These are phyloP conservation scores for Bufo gargarizans DNA, from an alignment of 2,113 vertebrate genomes.

Conservation along the genomic window DNA sequence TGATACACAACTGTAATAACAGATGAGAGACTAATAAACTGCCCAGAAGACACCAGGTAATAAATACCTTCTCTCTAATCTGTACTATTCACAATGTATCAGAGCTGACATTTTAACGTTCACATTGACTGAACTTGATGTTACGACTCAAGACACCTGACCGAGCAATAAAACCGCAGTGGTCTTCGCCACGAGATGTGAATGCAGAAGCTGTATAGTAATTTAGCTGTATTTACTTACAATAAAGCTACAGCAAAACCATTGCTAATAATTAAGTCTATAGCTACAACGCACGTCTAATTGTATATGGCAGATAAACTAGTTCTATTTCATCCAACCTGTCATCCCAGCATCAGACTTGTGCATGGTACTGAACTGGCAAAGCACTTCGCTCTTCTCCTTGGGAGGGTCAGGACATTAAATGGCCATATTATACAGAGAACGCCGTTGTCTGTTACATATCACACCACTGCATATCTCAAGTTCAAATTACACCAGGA, in stretches of 20 bases:
- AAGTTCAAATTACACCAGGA: no score
- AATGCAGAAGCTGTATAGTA: background rate
- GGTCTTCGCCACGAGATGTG: background rate
- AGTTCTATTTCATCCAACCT: no score
- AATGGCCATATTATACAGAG: background rate
- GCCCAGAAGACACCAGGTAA: background rate
- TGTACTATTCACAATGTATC: background rate
- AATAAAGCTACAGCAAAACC: no score
- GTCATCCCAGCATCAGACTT: background rate
- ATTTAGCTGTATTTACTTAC: background rate
- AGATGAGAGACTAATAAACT: background rate
- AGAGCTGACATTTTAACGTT: background rate
- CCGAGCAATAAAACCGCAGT: background rate
- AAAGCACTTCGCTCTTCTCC: background rate
- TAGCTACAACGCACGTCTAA: no score
- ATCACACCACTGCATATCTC: background rate
- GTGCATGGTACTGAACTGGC: background rate
- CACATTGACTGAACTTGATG: slow-evolving; percentile 23
- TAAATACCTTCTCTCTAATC: background rate
- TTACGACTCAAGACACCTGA: background rate
- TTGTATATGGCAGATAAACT: no score
- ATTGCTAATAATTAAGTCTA: no score
- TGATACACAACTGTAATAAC: background rate
- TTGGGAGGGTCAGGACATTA: background rate
- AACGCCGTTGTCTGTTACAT: background rate